Conservation (phyloP, 2,797 vertebrate species). For the Diplodus sargus region DNA sequence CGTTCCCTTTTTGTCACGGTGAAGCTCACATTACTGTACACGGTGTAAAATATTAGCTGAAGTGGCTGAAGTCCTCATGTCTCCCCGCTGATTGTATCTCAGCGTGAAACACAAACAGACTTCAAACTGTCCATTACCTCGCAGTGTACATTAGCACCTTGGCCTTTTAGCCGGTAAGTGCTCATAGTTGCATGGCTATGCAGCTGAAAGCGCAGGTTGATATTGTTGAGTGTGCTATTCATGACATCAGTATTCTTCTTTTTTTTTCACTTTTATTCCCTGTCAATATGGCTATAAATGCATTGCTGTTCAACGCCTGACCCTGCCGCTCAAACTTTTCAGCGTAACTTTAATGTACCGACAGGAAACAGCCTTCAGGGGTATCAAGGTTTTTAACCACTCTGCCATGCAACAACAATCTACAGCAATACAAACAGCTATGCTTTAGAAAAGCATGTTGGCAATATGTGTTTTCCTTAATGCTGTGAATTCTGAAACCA, state of each 20-base stretch:
- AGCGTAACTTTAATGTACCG: background rate
- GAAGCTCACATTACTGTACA: background rate
- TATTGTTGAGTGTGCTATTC: background rate
- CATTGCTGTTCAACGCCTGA: background rate
- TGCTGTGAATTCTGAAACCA: background rate
- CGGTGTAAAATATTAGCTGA: background rate
- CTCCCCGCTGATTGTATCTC: background rate
- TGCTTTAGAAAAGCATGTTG: background rate
- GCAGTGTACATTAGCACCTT: background rate
- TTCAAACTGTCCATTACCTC: background rate
- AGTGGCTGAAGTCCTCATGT: background rate
- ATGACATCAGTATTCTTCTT: background rate
- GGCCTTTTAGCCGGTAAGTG: constrained; percentile 1
- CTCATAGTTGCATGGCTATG: background rate
- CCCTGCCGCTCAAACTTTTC: background rate
- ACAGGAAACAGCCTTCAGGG: background rate
- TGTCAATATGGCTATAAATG: background rate
- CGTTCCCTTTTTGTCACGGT: background rate
- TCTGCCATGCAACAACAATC: background rate
- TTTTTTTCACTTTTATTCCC: background rate
- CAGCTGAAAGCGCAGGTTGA: background rate
- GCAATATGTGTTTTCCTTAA: background rate
- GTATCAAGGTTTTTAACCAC: background rate
- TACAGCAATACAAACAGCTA: too few relatives aligned
- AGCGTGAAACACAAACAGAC: background rate